These are phyloP conservation scores for Flexamia atlantica DNA, from an alignment of 2,888 invertebrate species.

Conservation along the genomic window DNA sequence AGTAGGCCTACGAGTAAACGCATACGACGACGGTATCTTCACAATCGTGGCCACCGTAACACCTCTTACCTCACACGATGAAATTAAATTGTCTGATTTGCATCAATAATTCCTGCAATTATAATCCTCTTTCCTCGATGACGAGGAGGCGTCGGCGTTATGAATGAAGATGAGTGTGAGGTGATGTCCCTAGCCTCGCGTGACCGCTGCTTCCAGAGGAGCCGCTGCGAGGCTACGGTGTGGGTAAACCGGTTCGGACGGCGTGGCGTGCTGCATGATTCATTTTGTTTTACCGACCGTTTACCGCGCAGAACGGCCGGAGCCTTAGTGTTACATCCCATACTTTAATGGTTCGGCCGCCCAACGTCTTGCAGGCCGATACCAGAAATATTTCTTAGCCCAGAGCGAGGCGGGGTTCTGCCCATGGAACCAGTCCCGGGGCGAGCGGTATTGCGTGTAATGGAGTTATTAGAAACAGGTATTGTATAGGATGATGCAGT, in stretches of 20 bases:
- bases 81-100: too few relatives aligned
- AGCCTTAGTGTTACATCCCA: constrained; percentile 13
- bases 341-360: constrained; percentile 23
- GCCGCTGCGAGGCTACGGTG: constrained; percentile 19
- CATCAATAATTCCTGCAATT: too few relatives aligned
- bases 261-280: constrained; percentile 39
- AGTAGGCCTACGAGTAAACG: too few relatives aligned
- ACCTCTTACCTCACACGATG: too few relatives aligned
- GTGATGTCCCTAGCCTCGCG: background rate
- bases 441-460: background rate
- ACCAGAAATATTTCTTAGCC: constrained; percentile 14
- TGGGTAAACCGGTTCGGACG: constrained; percentile 34
- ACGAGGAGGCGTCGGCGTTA: background rate
- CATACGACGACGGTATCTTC: too few relatives aligned
- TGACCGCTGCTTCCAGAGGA: constrained; percentile 11
- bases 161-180: constrained; percentile 3
- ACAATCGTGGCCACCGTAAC: too few relatives aligned
- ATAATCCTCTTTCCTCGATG: too few relatives aligned
- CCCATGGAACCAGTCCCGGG: background rate
- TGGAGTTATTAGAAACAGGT: background rate
- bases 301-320: constrained; percentile 30
- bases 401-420: background rate
- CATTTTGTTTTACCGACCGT: constrained; percentile 50
- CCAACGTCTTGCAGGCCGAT: constrained; percentile 14
- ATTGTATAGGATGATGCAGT: background rate